Conservation (phyloP, 2,113 vertebrate species). For the Corapipo altera region DNA sequence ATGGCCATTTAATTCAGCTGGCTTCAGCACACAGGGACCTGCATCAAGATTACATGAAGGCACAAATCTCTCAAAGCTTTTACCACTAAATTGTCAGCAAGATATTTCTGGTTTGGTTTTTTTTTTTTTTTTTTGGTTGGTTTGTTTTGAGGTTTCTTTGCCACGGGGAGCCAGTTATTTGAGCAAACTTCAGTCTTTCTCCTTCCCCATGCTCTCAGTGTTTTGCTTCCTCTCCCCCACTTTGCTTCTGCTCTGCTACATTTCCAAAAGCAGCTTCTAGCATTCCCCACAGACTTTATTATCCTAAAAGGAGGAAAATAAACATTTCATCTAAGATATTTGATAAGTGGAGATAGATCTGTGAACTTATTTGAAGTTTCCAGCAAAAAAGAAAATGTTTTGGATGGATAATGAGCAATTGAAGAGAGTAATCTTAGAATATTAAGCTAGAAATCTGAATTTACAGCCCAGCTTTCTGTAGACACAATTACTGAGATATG, state of each 20-base stretch:
- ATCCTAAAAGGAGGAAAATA: conserved; percentile 12
- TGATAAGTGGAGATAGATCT: not conserved
- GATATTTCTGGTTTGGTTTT: not conserved
- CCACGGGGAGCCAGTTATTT: conserved; percentile 51
- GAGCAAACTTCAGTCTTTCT: not conserved
- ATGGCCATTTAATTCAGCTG: not conserved
- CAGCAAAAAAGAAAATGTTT: conserved; percentile 16
- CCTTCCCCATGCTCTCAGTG: not conserved
- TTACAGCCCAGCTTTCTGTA: conserved; percentile 3
- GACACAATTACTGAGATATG: conserved; percentile 24
- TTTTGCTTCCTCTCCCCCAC: not conserved
- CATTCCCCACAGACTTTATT: conserved; percentile 21
- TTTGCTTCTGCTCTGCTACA: not conserved
- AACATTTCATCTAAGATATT: not conserved
- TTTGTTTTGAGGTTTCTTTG: not conserved
- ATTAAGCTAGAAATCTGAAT: conserved; percentile 21
- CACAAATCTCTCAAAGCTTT: conserved; percentile 31
- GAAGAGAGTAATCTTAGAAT: not conserved
- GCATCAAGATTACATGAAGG: conserved; percentile 4
- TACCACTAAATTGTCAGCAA: conserved; percentile 12
- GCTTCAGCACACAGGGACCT: not conserved
- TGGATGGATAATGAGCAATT: conserved; percentile 1
- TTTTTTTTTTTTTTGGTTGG: too few species aligned
- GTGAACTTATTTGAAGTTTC: conserved; percentile 3
- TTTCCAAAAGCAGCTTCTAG: not conserved